These are phyloP conservation scores for Zapus hudsonius DNA, from an alignment of 2,113 vertebrate genomes.

Conservation along the genomic window DNA sequence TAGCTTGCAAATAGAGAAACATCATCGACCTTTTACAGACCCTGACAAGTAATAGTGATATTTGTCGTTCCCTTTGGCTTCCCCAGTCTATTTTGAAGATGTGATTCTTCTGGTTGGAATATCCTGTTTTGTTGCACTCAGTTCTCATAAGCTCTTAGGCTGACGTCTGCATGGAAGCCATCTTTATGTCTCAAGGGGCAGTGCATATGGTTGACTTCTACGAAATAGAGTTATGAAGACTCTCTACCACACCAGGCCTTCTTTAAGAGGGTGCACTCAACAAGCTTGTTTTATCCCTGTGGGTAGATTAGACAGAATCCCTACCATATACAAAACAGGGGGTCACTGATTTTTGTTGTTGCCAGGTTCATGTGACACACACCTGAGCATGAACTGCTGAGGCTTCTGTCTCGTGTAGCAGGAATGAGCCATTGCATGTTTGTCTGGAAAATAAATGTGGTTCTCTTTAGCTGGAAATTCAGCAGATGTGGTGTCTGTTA, in stretches of 20 bases:
- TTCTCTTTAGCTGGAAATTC: neutral
- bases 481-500: neutral
- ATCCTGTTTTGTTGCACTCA: neutral
- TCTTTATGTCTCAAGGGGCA: neutral
- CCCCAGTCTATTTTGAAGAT: neutral
- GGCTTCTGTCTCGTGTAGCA: neutral
- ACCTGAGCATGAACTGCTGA: neutral
- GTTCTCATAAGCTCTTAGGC: neutral
- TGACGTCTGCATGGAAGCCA: neutral
- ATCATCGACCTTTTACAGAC: neutral
- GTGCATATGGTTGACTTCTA: neutral
- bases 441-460: neutral
- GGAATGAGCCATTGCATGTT: neutral
- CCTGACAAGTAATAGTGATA: neutral
- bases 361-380: neutral
- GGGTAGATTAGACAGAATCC: neutral
- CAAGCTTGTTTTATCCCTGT: neutral
- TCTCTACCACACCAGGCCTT: neutral
- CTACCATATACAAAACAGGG: neutral
- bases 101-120: neutral
- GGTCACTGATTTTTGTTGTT: neutral
- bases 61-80: neutral
- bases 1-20: neutral
- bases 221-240: neutral
- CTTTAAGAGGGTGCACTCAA: neutral